Conservation (phyloP, 1,140 invertebrate species). For the Thaumetopoea pityocampa region DNA sequence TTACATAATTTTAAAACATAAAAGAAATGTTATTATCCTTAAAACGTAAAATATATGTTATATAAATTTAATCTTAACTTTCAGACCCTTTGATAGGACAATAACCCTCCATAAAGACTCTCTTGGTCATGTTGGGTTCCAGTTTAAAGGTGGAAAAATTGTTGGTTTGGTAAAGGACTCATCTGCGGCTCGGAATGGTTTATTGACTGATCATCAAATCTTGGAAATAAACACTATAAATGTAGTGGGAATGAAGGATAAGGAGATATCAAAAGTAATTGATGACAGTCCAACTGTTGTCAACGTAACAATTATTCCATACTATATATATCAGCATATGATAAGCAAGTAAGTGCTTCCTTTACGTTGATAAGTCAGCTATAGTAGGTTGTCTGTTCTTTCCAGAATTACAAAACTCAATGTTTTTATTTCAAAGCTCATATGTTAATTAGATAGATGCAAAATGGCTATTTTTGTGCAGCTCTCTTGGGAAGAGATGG, state of each 20-base stretch:
- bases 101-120: conserved; percentile 95
- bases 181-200: conserved; percentile 93
- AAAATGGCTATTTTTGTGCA: too few relatives aligned
- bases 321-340: conserved; percentile 92
- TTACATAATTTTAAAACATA: too few relatives aligned
- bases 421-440: too few relatives aligned
- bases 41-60: too few relatives aligned
- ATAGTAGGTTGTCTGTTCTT: too few relatives aligned
- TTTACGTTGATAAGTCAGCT: conserved; percentile 1
- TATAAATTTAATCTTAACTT: conserved; percentile 30
- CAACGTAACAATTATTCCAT: conserved; percentile 92
- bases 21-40: too few relatives aligned
- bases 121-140: conserved; percentile 89
- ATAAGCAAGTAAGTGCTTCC: conserved; percentile 88
- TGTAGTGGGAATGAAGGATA: conserved; percentile 94
- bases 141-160: conserved; percentile 93
- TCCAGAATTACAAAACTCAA: too few relatives aligned
- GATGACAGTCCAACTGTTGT: conserved; percentile 82
- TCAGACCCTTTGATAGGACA: conserved; percentile 93
- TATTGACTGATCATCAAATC: conserved; percentile 92
- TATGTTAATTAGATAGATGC: too few relatives aligned
- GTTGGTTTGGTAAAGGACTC: conserved; percentile 92
- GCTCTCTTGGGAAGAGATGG: too few relatives aligned
- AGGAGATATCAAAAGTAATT: conserved; percentile 89
- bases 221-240: conserved; percentile 94